These are phyloP conservation scores for Drosophila varians DNA, from an alignment of 1,140 invertebrate species.

Conservation along the genomic window DNA sequence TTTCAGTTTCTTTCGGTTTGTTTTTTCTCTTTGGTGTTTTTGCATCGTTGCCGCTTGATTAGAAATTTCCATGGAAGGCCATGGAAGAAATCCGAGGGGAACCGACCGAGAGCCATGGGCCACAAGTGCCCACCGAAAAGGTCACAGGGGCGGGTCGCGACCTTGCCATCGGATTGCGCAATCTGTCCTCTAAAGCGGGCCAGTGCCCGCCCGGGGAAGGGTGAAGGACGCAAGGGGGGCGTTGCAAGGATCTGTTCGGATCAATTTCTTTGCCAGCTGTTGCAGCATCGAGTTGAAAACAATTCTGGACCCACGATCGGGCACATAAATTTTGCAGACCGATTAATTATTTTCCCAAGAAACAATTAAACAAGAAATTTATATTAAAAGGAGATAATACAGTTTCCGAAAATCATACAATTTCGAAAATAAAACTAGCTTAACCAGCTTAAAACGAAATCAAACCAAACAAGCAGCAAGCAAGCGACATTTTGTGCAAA, in stretches of 20 bases:
- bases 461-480: neutral
- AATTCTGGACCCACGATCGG: no score
- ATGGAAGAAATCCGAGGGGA: neutral
- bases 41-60: constrained; percentile 50
- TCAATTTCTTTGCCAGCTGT: constrained; percentile 13
- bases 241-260: constrained; percentile 8
- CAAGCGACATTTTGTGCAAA: constrained; percentile 8
- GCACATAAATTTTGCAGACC: no score
- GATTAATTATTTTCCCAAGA: neutral
- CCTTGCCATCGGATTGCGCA: constrained; percentile 31
- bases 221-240: neutral
- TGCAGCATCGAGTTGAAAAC: constrained; percentile 4
- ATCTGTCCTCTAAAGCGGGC: constrained; percentile 23
- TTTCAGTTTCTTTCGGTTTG: constrained; percentile 12
- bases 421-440: no score
- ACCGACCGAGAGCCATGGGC: constrained; percentile 10
- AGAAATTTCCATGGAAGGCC: constrained; percentile 38
- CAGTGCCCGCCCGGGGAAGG: neutral
- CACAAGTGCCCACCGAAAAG: constrained; percentile 30
- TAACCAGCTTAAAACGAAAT: neutral
- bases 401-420: no score
- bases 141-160: constrained; percentile 17
- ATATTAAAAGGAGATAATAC: no score
- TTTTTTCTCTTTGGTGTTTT: constrained; percentile 9
- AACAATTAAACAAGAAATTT: neutral